Percentiles rank a stretch among this genome's conserved stretches.
Evolutionary conservation across 2,888 invertebrate genomes (phyloP).

Genomic region (Camptogramma bilineatum): DNA sequence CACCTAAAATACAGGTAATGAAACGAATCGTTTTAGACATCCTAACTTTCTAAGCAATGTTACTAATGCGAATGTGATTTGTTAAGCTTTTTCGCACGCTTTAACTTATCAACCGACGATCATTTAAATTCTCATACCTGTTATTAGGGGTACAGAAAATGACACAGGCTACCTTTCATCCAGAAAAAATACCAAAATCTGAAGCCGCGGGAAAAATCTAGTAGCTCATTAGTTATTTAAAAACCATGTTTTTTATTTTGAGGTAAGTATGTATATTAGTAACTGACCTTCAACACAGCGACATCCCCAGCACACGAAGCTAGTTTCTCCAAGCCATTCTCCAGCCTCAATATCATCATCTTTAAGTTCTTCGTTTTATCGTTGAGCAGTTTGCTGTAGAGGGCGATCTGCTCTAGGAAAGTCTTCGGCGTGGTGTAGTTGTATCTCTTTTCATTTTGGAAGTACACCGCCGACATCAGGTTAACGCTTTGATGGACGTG

Average conservation of each 20-base stretch:
- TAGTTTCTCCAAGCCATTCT: slow-evolving; percentile 95
- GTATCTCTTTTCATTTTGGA: slow-evolving; percentile 94
- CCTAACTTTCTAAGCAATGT: too few species aligned
- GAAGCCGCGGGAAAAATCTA: too few species aligned
- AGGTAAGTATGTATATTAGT: too few species aligned
- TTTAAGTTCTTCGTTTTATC: slow-evolving; percentile 89
- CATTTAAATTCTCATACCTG: too few species aligned
- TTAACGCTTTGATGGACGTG: slow-evolving; percentile 95
- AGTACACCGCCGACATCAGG: slow-evolving; percentile 91
- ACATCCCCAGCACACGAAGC: slow-evolving; percentile 94
- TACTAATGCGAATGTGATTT: too few species aligned
- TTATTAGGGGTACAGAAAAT: too few species aligned
- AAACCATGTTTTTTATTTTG: too few species aligned
- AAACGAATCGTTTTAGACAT: neutral
- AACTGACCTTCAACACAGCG: slow-evolving; percentile 90
- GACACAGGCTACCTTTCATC: too few species aligned
- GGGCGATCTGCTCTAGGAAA: slow-evolving; percentile 95
- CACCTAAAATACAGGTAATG: slow-evolving; percentile 58
- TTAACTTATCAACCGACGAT: too few species aligned
- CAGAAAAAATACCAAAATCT: too few species aligned
- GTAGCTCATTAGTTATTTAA: too few species aligned
- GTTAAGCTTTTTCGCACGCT: too few species aligned
- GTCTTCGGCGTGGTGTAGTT: slow-evolving; percentile 99
- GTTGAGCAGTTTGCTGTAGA: slow-evolving; percentile 90
- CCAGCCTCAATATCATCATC: slow-evolving; percentile 91